A percentile compares a stretch with the other conserved stretches of the same genome.
Evolutionary conservation across 2,888 invertebrate species (phyloP).

Genomic region (Ophion ventricosus): DNA sequence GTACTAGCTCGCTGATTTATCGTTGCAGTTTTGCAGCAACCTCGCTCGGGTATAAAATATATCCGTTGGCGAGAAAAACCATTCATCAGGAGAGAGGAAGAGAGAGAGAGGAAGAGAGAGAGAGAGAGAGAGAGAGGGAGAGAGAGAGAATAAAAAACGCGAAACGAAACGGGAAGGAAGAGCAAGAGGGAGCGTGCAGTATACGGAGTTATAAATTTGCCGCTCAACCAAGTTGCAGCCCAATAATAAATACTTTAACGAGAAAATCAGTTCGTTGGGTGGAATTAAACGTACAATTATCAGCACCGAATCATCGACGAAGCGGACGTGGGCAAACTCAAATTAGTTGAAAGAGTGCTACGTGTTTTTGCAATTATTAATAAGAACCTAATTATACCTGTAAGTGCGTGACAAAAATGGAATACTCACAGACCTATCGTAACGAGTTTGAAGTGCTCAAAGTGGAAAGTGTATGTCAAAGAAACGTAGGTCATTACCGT

Average conservation of each 20-base stretch:
- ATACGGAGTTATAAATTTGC: constrained; percentile 37
- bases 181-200: background rate
- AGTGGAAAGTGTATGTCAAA: no score
- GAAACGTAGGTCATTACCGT: no score
- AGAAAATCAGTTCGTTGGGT: constrained; percentile 14
- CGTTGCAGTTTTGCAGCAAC: constrained; percentile 72
- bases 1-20: constrained; percentile 73
- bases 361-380: constrained; percentile 6
- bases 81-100: constrained; percentile 36
- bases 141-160: background rate
- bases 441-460: no score
- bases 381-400: background rate
- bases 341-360: constrained; percentile 2
- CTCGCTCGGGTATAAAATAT: constrained; percentile 51
- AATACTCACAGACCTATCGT: no score
- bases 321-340: constrained; percentile 2
- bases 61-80: constrained; percentile 49
- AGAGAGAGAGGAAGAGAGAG: background rate
- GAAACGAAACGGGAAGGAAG: background rate
- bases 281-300: constrained; percentile 16
- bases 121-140: background rate
- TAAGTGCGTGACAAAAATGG: background rate
- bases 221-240: constrained; percentile 7
- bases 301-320: constrained; percentile 2
- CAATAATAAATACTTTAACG: constrained; percentile 53